Evolutionary conservation across 2,888 invertebrate genomes (phyloP), one percentile per base, ranked within the genome.

Genomic region (Tetragnatha montana): DNA sequence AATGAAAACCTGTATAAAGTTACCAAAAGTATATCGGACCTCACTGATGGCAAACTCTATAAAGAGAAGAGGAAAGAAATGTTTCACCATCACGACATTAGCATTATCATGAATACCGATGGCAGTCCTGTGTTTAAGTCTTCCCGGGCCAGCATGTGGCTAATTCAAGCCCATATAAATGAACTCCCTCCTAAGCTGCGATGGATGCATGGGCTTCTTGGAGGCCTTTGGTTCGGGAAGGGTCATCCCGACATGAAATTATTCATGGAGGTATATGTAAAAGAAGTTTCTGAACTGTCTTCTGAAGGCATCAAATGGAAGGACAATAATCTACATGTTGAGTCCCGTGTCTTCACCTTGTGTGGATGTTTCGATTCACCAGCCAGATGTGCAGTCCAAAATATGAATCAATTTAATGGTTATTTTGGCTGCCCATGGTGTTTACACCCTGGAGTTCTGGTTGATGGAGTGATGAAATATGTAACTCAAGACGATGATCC

Each of bases 211-310:
- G 21, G 82, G 7, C 73, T 73, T 8, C 21, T 51, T 78, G 70
- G 71, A 70, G 85, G 78, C n/a, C 78, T 86, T n/a, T 86, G 85
- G 85, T 86, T 86, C 69, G 78, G 79, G 10, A 50, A 78, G 50
- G 79, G 79, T 17, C 78, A 86, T 49, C 79, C 85, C 7, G 49
- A 86, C 49, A 86, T 86, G 70, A 86, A 86, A 14, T 49, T 78
- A 19, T 78, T 78, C 17, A 71, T 69, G 50, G 71, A 86, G 49
- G 50, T 19, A n/a, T 86, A 51, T 50, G 71, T 78, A 12, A 79
- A 50, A 19, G 79, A 78, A 14, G 50, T 86, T 49, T 49, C 76
- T 7, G 71, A 47, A 49, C 78, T 79, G 19, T 71, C 79, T 10
- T 22, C 2, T 7, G 17, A 71, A 10, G 83, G 83, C 12, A 14